Base-by-base conservation (phyloP, 2,888 invertebrate species). In the Netelia melanura region DNA sequence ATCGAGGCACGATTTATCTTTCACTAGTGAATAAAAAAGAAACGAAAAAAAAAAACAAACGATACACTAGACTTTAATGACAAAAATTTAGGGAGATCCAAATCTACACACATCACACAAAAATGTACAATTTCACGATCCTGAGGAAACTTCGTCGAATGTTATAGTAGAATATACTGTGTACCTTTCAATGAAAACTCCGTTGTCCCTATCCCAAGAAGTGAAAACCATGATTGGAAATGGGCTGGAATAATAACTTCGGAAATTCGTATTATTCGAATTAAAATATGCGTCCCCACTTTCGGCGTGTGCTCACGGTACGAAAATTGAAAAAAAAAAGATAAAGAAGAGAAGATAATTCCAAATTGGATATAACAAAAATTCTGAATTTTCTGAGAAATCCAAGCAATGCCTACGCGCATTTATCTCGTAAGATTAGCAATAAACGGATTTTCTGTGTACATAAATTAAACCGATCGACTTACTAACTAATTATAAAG, bases 401-500 rank as follows among this genome's bases (percentile, higher is more conserved):
- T n/a, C 25, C 44, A 17, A 67, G 76, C 56, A 23, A 76, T 43
- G 80, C 71, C 74, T 64, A 76, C 44, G 70, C 62, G 65, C 56
- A 81, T 78, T 79, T 67, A 86, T 90, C 89, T 89, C 91, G 91
- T 92, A 91, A 92, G 54, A 92, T 90, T 92, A 93, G 92, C 91
- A 92, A 92, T 93, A 92, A 91, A 91, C 74, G 78, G 83, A 84
- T 86, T 77, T 44, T 89, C 87, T 85, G 87, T 91, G 91, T 91
- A 91, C 86, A 91, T 91, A 92, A 90, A 85, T 83, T 86, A 87
- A 86, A 83, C 79, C 11, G 78, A 83, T 81, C 58, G 71, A 79
- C 54, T 76, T 81, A 76, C 74, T 67, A 52, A 82, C 81, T 75
- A 75, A 48, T 61, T 71, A 84, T 38, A 64, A 81, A 8, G 43